Conservation (phyloP, 30 jellyfish, hydroid and myxozoan species). For the Turritopsis dohrnii region DNA sequence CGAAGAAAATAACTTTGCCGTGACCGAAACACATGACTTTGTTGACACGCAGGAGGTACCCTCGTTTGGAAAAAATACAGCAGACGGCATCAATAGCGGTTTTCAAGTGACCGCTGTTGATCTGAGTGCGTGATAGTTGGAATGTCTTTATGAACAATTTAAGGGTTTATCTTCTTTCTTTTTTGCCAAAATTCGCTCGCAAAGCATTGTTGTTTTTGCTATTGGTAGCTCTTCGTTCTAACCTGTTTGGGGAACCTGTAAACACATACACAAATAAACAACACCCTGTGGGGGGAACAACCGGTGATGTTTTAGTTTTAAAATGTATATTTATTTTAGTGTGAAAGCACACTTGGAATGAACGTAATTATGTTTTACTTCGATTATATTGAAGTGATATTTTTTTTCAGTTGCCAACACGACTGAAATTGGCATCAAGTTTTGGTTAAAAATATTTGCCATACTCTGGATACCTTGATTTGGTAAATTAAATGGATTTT, state of each 20-base stretch:
- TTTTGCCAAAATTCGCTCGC: neutral
- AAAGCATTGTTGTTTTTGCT: neutral
- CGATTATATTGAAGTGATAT: neutral
- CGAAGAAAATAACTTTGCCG: neutral
- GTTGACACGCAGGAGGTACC: neutral
- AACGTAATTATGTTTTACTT: neutral
- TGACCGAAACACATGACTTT: neutral
- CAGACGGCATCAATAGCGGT: neutral
- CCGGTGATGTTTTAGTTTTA: neutral
- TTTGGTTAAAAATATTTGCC: neutral
- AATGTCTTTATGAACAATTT: too few species aligned
- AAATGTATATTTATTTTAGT: neutral
- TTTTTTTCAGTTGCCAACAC: neutral
- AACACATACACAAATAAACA: neutral
- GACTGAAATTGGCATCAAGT: neutral
- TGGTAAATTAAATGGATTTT: neutral
- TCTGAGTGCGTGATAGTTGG: neutral
- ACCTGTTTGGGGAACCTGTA: neutral
- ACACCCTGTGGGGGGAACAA: neutral
- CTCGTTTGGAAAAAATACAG: neutral
- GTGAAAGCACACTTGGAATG: neutral
- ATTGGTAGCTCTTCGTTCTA: too few species aligned
- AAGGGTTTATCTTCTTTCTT: neutral
- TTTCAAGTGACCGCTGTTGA: neutral
- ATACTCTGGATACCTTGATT: neutral